These are phyloP conservation scores for Anolis apletophallus DNA, from an alignment of 2,797 vertebrate genomes.

Conservation along the genomic window DNA sequence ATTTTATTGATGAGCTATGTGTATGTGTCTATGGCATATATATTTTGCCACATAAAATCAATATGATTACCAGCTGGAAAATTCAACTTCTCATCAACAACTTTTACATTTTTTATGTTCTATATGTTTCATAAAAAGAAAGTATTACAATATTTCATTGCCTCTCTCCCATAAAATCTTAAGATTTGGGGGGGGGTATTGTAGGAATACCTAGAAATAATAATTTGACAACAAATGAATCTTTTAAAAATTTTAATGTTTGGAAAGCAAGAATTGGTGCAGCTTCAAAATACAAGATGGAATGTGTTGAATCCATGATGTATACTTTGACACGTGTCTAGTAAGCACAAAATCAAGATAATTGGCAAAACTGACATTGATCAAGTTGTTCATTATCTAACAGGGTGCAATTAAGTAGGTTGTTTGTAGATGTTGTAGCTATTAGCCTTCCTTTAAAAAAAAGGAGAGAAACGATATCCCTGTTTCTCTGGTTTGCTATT, in stretches of 20 bases:
- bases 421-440: neutral
- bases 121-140: neutral
- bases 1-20: neutral
- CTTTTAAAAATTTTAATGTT: neutral
- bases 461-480: neutral
- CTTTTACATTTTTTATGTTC: neutral
- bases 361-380: slow-evolving; percentile 6
- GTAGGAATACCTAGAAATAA: neutral
- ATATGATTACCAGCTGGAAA: neutral
- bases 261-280: neutral
- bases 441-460: neutral
- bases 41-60: neutral
- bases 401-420: neutral
- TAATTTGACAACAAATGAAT: neutral
- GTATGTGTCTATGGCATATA: neutral
- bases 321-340: neutral
- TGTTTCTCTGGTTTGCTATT: no score
- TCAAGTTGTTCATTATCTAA: neutral
- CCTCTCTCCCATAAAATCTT: neutral
- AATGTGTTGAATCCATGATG: neutral
- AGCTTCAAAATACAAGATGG: neutral
- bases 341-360: neutral
- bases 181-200: neutral
- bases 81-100: neutral
- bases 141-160: neutral